Conservation (phyloP, 2,797 vertebrate genomes). For the Adelosebastes latens region DNA sequence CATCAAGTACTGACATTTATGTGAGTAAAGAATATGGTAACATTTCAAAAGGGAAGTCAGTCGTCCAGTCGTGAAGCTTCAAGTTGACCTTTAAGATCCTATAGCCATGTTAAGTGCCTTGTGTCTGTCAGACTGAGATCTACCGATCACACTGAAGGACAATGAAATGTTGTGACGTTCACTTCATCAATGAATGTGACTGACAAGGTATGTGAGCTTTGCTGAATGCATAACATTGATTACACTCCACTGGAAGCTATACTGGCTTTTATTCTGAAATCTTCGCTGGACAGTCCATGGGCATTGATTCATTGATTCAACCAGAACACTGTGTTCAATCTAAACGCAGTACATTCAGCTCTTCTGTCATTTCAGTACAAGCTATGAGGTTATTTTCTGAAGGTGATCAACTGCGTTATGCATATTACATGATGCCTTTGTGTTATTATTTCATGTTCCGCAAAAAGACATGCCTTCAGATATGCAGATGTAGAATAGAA, state of each 20-base stretch:
- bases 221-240: background rate
- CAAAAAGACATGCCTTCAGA: background rate
- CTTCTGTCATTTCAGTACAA: background rate
- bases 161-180: background rate
- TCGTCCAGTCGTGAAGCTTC: background rate
- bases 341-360: background rate
- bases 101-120: background rate
- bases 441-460: background rate
- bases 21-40: background rate
- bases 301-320: background rate
- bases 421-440: background rate
- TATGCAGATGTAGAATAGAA: background rate
- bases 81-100: slow-evolving; percentile 29
- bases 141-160: background rate
- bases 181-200: background rate
- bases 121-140: slow-evolving; percentile 27
- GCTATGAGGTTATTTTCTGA: background rate
- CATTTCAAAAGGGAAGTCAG: background rate
- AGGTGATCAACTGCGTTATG: background rate
- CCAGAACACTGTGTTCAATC: background rate
- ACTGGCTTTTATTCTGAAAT: slow-evolving; percentile 9
- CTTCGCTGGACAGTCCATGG: background rate
- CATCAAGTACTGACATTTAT: background rate
- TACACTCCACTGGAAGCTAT: background rate
- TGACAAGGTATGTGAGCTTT: background rate